A percentile compares a stretch with the other conserved stretches of the same genome.
Conservation (phyloP, 2,888 invertebrate genomes). For the Eueremaeus valkanovi region DNA sequence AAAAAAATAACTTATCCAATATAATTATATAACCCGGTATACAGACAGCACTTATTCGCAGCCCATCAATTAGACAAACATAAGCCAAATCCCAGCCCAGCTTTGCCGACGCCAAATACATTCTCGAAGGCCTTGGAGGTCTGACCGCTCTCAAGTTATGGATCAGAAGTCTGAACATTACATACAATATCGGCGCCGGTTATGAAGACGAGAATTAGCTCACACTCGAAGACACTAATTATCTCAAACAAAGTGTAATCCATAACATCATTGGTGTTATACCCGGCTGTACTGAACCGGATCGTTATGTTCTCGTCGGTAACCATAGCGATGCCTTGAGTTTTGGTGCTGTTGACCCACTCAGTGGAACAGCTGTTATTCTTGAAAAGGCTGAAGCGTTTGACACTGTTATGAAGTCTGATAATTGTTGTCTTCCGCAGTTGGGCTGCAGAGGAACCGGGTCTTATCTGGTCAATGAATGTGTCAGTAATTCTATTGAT, state of each 20-base stretch:
- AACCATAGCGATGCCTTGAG: constrained; percentile 59
- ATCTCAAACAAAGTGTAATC: constrained; percentile 44
- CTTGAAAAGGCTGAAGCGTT: constrained; percentile 55
- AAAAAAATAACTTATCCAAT: no score
- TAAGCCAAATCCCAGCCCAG: constrained; percentile 44
- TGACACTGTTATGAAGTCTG: constrained; percentile 49
- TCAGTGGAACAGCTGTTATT: constrained; percentile 56
- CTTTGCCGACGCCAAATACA: constrained; percentile 44
- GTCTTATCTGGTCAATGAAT: constrained; percentile 57
- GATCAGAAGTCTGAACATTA: constrained; percentile 43
- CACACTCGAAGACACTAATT: constrained; percentile 41
- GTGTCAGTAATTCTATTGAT: no score
- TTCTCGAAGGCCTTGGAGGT: constrained; percentile 42
- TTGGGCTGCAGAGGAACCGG: constrained; percentile 58
- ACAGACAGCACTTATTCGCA: constrained; percentile 7
- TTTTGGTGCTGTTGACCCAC: constrained; percentile 56
- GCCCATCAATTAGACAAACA: neutral
- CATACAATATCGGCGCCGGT: constrained; percentile 45
- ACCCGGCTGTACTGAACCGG: constrained; percentile 50
- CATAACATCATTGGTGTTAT: constrained; percentile 51
- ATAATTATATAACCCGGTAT: no score
- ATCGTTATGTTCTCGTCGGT: constrained; percentile 56
- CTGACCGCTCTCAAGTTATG: constrained; percentile 42
- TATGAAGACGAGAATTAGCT: constrained; percentile 36
- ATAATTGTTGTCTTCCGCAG: constrained; percentile 55